Percentiles rank a stretch among this genome's conserved stretches.
Evolutionary conservation across 2,797 vertebrate species (phyloP).

Genomic region (Paratrypauchen microcephalus): DNA sequence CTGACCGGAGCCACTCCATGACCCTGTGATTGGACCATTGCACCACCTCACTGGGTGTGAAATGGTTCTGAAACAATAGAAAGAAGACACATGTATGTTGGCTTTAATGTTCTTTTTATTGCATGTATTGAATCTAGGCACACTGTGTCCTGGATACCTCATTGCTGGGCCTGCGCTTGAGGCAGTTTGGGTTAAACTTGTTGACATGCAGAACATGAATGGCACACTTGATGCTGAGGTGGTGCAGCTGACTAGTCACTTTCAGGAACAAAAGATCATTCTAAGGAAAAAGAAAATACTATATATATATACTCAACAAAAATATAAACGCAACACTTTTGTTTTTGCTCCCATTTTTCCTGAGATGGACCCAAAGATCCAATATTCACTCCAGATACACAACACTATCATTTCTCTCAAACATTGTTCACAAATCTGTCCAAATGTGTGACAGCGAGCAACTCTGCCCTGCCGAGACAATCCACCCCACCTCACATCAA

Average conservation of each 20-base stretch:
- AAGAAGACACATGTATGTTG: neutral
- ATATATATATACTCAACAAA: no score
- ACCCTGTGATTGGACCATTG: conserved; percentile 98
- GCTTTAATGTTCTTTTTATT: neutral
- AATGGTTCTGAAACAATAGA: conserved; percentile 70
- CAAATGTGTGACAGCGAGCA: no score
- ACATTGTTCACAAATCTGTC: no score
- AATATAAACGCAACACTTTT: no score
- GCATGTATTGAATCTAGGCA: neutral
- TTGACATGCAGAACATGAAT: conserved; percentile 94
- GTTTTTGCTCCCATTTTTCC: no score
- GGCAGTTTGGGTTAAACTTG: conserved; percentile 88
- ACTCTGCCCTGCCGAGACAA: no score
- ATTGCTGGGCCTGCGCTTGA: conserved; percentile 87
- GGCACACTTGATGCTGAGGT: conserved; percentile 96
- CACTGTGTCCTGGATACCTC: conserved; percentile 76
- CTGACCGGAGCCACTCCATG: conserved; percentile 97
- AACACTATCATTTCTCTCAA: no score
- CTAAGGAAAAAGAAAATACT: conserved; percentile 70
- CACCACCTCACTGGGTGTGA: conserved; percentile 86
- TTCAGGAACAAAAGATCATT: conserved; percentile 94
- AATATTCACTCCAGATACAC: no score
- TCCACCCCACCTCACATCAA: no score
- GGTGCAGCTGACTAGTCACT: conserved; percentile 96
- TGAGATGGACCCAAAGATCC: no score